Evolutionary conservation across 2,888 invertebrate genomes (phyloP).

Genomic region (Drosophila fungiperda): DNA sequence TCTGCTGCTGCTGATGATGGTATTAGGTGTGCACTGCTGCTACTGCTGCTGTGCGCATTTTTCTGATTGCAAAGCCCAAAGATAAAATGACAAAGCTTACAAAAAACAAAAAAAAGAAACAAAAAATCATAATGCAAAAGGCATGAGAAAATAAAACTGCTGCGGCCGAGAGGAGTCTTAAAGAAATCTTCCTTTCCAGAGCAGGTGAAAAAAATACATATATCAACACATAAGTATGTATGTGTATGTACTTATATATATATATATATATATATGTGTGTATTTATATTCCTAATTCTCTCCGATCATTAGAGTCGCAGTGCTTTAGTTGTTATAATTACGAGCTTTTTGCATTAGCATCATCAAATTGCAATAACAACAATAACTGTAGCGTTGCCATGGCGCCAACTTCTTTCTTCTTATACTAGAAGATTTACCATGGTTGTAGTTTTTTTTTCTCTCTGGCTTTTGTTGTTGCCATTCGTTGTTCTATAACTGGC

Average conservation of each 20-base stretch:
- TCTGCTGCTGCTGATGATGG: slow-evolving; percentile 13
- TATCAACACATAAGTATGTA: not conserved
- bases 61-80: slow-evolving; percentile 66
- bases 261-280: not conserved
- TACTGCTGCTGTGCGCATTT: slow-evolving; percentile 27
- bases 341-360: not conserved
- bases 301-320: not conserved
- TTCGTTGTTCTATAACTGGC: slow-evolving; percentile 65
- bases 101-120: slow-evolving; percentile 15
- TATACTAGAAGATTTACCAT: not conserved
- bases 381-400: slow-evolving; percentile 17
- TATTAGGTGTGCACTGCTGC: slow-evolving; percentile 40
- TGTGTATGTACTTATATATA: not conserved
- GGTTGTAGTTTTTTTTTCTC: slow-evolving; percentile 4
- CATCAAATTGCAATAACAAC: not conserved
- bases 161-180: not conserved
- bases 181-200: slow-evolving; percentile 2
- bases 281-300: not conserved
- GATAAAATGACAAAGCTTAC: slow-evolving; percentile 66
- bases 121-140: slow-evolving; percentile 19
- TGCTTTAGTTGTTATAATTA: not conserved
- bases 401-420: slow-evolving; percentile 43
- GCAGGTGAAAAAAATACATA: not conserved
- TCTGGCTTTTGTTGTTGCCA: slow-evolving; percentile 12
- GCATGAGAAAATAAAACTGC: slow-evolving; percentile 4